Evolutionary conservation across 2,113 vertebrate species (phyloP).

Genomic region (Erinaceus europaeus): DNA sequence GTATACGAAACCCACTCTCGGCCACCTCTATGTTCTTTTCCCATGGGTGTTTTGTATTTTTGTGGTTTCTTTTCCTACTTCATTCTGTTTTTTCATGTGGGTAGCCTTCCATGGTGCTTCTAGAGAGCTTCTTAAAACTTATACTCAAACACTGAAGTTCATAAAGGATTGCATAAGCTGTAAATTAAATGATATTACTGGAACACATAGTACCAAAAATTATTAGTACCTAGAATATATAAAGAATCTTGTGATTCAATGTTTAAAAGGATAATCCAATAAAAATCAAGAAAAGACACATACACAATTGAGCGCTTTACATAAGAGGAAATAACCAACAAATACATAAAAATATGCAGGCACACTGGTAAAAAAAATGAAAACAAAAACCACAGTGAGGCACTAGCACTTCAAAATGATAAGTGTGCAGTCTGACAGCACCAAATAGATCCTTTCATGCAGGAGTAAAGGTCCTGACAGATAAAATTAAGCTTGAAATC

Average conservation of each 20-base stretch:
- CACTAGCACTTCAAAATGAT: neutral
- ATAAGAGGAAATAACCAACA: neutral
- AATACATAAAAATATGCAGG: neutral
- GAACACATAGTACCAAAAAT: neutral
- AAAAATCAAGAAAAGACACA: conserved; percentile 11
- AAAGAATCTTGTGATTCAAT: neutral
- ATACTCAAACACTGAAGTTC: too few relatives aligned
- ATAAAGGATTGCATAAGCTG: neutral
- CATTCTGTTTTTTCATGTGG: too few relatives aligned
- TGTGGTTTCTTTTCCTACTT: too few relatives aligned
- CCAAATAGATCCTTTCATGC: neutral
- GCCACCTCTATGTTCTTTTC: too few relatives aligned
- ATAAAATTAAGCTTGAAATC: neutral
- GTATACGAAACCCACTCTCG: too few relatives aligned
- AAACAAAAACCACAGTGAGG: neutral
- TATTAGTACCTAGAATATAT: neutral
- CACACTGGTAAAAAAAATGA: neutral
- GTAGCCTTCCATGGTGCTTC: too few relatives aligned
- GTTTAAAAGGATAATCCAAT: neutral
- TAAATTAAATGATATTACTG: neutral
- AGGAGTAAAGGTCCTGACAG: neutral
- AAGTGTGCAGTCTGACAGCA: neutral
- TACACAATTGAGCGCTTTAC: neutral
- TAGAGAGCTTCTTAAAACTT: too few relatives aligned
- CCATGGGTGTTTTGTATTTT: too few relatives aligned